Evolutionary conservation across 2,797 vertebrate species (phyloP).

Genomic region (Chromobotia macracanthus): DNA sequence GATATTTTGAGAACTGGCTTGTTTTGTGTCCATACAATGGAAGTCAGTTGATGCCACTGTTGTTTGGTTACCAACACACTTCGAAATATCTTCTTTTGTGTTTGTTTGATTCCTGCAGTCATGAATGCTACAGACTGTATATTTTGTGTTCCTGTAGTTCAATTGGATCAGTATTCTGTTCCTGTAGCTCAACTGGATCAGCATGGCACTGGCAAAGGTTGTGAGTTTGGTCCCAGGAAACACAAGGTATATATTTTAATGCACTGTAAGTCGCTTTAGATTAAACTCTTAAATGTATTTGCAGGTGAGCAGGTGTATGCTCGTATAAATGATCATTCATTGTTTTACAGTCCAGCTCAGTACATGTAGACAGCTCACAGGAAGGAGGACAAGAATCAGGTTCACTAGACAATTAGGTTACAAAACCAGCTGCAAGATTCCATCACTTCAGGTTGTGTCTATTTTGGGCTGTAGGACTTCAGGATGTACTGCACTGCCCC

Average conservation of each 20-base stretch:
- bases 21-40: no score
- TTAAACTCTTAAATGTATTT: no score
- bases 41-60: no score
- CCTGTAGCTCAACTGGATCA: neutral
- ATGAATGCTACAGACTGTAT: neutral
- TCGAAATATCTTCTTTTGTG: no score
- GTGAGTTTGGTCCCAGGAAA: neutral
- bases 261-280: no score
- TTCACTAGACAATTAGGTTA: conserved; percentile 73
- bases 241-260: neutral
- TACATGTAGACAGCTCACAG: conserved; percentile 55
- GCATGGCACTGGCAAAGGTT: neutral
- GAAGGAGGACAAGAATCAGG: conserved; percentile 61
- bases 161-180: no score
- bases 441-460: conserved; percentile 67
- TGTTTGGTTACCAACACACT: no score
- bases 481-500: conserved; percentile 71
- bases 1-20: no score
- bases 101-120: no score
- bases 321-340: neutral
- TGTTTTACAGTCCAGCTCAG: conserved; percentile 4
- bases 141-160: neutral
- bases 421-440: conserved; percentile 70
- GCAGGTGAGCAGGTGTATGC: conserved; percentile 18
- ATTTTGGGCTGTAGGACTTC: conserved; percentile 66